Conservation (phyloP, 2,797 vertebrate genomes). For the Florisuga fusca region DNA sequence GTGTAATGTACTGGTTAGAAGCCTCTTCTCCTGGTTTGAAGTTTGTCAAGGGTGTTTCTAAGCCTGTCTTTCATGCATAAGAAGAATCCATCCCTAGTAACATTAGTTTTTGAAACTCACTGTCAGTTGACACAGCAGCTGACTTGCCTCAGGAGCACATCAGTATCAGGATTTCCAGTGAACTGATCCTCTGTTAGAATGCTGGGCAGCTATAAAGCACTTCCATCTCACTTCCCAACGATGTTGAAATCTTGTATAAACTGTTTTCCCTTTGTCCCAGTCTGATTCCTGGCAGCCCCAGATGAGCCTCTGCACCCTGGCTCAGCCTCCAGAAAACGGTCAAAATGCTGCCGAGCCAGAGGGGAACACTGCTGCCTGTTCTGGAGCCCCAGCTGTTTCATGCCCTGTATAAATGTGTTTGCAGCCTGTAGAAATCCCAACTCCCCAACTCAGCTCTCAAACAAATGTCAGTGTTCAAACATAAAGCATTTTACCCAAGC, state of each 20-base stretch:
- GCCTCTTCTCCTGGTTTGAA: not conserved
- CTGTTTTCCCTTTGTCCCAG: not conserved
- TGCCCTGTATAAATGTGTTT: not conserved
- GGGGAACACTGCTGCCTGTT: conserved; percentile 20
- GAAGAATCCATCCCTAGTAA: not conserved
- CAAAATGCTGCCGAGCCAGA: not conserved
- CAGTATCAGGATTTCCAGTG: not conserved
- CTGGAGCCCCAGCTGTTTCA: not conserved
- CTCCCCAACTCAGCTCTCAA: conserved; percentile 22
- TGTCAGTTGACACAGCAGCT: conserved; percentile 24
- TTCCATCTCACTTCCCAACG: not conserved
- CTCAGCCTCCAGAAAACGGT: not conserved
- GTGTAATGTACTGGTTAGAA: not conserved
- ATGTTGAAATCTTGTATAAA: not conserved
- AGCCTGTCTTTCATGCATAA: conserved; percentile 7
- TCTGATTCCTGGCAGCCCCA: not conserved
- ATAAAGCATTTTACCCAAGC: conserved; percentile 7
- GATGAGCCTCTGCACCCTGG: accelerated
- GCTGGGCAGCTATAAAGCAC: accelerated
- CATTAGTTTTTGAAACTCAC: not conserved
- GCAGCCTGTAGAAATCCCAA: not conserved
- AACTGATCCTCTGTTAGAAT: not conserved
- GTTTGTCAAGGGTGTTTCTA: not conserved
- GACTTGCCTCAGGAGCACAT: conserved; percentile 33
- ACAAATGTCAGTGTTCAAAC: not conserved